A percentile compares a stretch with the other conserved stretches of the same genome.
Conservation (phyloP, 2,888 invertebrate genomes). For the Nymphalis polychloros region DNA sequence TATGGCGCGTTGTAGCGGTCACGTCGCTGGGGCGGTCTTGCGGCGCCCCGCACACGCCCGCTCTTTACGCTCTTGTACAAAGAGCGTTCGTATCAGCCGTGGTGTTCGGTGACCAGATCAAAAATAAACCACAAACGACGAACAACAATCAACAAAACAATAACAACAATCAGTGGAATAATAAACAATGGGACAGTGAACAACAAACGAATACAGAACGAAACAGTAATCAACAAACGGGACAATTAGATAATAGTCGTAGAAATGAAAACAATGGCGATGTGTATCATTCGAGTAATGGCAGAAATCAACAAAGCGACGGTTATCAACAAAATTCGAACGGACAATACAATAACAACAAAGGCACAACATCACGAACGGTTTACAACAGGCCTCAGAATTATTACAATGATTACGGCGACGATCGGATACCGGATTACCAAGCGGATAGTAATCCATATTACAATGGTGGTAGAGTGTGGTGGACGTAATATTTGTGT, state of each 20-base stretch:
- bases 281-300: conserved; percentile 7
- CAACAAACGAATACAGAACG: conserved; percentile 18
- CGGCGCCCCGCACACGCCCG: conserved; percentile 67
- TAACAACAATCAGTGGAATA: conserved; percentile 9
- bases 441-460: conserved; percentile 15
- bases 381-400: neutral
- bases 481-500: conserved; percentile 22
- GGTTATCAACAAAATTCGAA: neutral
- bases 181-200: conserved; percentile 17
- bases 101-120: conserved; percentile 37
- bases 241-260: conserved; percentile 10
- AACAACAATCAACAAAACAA: conserved; percentile 18
- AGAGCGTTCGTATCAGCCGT: conserved; percentile 47
- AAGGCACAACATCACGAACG: conserved; percentile 21
- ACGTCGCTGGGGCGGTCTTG: conserved; percentile 71
- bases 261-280: neutral
- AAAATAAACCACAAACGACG: conserved; percentile 12
- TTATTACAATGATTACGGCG: conserved; percentile 12
- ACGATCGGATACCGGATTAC: conserved; percentile 6
- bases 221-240: conserved; percentile 16
- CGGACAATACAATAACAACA: conserved; percentile 4
- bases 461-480: conserved; percentile 20
- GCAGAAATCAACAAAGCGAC: conserved; percentile 3
- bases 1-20: conserved; percentile 68
- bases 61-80: conserved; percentile 61